phyloP scores from a whole-genome alignment of 2,113 vertebrate species.

The Vulpes lagopus region DNA sequence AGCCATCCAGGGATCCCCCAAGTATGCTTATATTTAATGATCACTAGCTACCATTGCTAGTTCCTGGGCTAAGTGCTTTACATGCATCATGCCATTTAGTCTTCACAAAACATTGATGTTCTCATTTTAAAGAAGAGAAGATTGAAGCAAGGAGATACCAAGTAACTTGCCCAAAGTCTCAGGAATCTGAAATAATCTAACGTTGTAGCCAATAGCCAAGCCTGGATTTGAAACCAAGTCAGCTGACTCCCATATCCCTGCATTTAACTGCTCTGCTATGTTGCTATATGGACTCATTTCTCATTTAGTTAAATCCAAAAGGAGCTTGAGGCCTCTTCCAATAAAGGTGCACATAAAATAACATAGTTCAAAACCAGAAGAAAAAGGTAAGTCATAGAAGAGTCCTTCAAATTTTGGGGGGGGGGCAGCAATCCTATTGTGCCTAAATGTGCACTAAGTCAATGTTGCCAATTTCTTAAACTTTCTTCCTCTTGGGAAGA shows the following conservation, averaged over 20 bases:
- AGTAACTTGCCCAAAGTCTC: not conserved
- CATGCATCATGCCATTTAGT: not conserved
- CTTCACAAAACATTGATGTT: not conserved
- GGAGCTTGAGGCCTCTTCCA: constrained; percentile 31
- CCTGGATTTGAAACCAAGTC: not conserved
- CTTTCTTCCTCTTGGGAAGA: not conserved
- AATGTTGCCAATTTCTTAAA: not conserved
- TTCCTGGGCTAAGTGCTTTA: not conserved
- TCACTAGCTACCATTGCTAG: not conserved
- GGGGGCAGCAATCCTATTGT: not conserved
- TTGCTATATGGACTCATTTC: not conserved
- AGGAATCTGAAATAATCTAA: not conserved
- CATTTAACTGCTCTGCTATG: not conserved
- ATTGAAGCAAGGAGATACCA: not conserved
- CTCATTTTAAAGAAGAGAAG: constrained; percentile 57
- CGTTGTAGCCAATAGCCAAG: not conserved
- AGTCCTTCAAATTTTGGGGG: not conserved
- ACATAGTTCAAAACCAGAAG: not conserved
- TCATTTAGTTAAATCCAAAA: not conserved
- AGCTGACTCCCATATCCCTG: not conserved
- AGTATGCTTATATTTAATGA: not conserved
- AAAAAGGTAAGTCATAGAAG: not conserved
- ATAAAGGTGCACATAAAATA: not conserved
- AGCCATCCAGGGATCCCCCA: not conserved
- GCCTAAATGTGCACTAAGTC: not conserved